phyloP scores from a whole-genome alignment of 2,888 invertebrate species.

The Papilio elwesi region DNA sequence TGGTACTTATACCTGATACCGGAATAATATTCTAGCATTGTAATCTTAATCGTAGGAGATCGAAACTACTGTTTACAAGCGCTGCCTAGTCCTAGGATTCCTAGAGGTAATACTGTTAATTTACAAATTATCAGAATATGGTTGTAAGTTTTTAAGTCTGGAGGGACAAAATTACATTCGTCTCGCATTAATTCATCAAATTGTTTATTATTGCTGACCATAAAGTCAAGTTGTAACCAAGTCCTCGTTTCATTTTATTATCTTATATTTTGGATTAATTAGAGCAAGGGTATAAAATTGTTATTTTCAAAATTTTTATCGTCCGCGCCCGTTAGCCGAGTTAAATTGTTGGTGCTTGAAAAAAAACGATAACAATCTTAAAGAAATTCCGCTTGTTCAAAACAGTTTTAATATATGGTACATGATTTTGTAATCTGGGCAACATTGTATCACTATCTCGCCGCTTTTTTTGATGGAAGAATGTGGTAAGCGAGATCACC shows the following conservation, averaged over 20 bases:
- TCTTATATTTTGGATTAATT: slow-evolving; percentile 25
- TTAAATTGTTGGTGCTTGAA: slow-evolving; percentile 13
- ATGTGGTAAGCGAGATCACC: too few relatives aligned
- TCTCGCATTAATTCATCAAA: neutral
- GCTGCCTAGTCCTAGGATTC: too few relatives aligned
- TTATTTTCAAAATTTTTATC: slow-evolving; percentile 45
- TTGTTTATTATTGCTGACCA: neutral
- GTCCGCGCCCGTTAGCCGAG: neutral
- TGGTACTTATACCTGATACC: neutral
- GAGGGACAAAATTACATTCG: neutral
- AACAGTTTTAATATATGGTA: neutral
- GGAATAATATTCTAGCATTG: neutral
- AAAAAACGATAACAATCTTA: slow-evolving; percentile 18
- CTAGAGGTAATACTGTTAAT: too few relatives aligned
- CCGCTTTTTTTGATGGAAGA: too few relatives aligned
- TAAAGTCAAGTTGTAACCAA: neutral
- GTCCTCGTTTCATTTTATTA: slow-evolving; percentile 2
- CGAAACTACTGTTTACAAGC: too few relatives aligned
- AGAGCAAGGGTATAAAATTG: slow-evolving; percentile 42
- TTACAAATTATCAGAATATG: too few relatives aligned
- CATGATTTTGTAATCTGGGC: neutral
- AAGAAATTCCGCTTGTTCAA: neutral
- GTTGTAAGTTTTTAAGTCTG: neutral
- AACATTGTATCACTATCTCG: too few relatives aligned
- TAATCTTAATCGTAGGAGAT: neutral